Base-by-base conservation (phyloP, 2,888 invertebrate genomes). In the Cyclophora albipunctata region DNA sequence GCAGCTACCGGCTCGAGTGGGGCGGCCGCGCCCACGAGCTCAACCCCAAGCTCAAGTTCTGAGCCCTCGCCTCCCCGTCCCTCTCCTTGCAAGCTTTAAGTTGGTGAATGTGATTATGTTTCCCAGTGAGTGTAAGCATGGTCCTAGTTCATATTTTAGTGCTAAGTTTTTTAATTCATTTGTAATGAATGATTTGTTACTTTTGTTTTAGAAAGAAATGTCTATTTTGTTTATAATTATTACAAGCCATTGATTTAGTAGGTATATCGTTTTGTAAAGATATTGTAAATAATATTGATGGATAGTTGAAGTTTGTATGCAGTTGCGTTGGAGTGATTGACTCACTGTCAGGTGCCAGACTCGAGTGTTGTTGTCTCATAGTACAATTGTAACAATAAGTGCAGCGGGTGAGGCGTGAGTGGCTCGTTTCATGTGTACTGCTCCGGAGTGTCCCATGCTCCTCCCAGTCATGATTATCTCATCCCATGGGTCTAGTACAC, bases 21-120 rank as follows among this genome's bases (percentile, higher is more conserved):
- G 98, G 99, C 57, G 99, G 99, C 40, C 88, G 95, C 45, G 98
- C 97, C 46, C 97, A 98, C 73, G 96, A 96, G 89, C 91, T 96
- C 62, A 93, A 93, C 75, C 92, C 93, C 59, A 92, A 93, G 81
- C 91, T 91, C 69, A 92, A 93, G 79, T 92, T 91, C 79, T 92
- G 74, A 84, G 71, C 65, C 20, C 49, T 53, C 66, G 66, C 69
- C 43, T 34, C 56, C 60, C 67, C 67, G 69, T 62, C 63, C 62
- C 64, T 61, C 60, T 69, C 69, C 67, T 66, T 59, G 50, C 75
- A 80, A 83, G 84, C 81, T 85, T 86, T 86, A 84, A 84, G 81
- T 81, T 81, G 71, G 58, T 73, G 73, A 71, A 70, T 70, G 64
- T 73, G 73, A 68, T 61, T 62, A 52, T 67, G 61, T 63, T 59